phyloP scores from a whole-genome alignment of 2,888 invertebrate species.

The Brachyptera risi region DNA sequence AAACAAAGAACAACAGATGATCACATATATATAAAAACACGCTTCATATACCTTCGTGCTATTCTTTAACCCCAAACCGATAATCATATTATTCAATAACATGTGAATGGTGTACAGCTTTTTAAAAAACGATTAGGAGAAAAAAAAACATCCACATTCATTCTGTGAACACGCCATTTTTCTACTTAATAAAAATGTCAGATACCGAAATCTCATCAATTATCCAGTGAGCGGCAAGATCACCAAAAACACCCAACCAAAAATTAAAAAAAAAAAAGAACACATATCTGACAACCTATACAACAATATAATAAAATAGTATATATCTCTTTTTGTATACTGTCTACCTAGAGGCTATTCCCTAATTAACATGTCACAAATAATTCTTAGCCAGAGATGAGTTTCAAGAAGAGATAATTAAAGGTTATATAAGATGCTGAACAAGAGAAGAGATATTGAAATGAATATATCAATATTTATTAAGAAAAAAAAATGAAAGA shows the following conservation, averaged over 20 bases:
- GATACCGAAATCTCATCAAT: slow-evolving; percentile 6
- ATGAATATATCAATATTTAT: slow-evolving; percentile 19
- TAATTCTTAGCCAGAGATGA: background rate
- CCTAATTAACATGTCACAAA: slow-evolving; percentile 18
- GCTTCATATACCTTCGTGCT: too few species aligned
- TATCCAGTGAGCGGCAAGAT: too few species aligned
- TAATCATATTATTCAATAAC: too few species aligned
- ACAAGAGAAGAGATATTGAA: slow-evolving; percentile 21
- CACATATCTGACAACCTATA: background rate
- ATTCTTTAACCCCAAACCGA: too few species aligned
- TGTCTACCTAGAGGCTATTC: background rate
- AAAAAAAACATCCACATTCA: background rate
- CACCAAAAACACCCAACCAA: background rate
- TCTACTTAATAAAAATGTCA: slow-evolving; percentile 4
- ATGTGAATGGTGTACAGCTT: too few species aligned
- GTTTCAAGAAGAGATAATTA: background rate
- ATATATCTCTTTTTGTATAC: background rate
- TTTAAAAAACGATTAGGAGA: too few species aligned
- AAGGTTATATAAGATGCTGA: background rate
- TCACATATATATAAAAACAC: too few species aligned
- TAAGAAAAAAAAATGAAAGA: background rate
- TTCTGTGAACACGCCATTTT: background rate
- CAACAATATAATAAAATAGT: slow-evolving; percentile 13
- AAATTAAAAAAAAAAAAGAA: background rate
- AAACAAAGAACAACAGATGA: too few species aligned